Percentiles rank a stretch among this genome's conserved stretches.
Evolutionary conservation across 2,888 invertebrate genomes (phyloP).

Genomic region (Slavum lentiscoides): DNA sequence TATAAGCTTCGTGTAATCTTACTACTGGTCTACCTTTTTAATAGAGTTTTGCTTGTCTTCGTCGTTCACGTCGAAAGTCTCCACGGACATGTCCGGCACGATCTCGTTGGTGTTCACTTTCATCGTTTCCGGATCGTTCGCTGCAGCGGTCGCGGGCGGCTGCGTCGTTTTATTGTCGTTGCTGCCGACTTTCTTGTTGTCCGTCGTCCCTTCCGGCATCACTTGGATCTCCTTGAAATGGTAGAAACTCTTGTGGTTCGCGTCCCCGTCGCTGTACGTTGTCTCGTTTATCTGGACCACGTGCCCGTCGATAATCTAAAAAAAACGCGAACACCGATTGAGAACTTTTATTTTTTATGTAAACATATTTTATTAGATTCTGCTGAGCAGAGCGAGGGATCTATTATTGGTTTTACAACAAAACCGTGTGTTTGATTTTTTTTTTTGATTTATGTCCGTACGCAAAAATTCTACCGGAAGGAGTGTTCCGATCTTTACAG

Average conservation of each 20-base stretch:
- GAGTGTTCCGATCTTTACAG: too few relatives aligned
- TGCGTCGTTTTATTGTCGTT: not conserved
- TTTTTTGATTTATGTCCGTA: too few relatives aligned
- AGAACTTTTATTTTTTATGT: too few relatives aligned
- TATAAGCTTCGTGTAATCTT: conserved; percentile 19
- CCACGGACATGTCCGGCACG: not conserved
- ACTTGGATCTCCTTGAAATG: conserved; percentile 44
- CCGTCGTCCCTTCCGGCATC: not conserved
- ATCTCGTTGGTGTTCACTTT: conserved; percentile 31
- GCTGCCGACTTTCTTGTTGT: not conserved
- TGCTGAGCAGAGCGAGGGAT: too few relatives aligned
- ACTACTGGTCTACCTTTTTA: conserved; percentile 37
- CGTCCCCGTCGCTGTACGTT: conserved; percentile 34
- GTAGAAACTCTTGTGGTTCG: conserved; percentile 37
- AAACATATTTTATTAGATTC: too few relatives aligned
- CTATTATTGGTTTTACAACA: too few relatives aligned
- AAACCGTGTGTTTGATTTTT: too few relatives aligned
- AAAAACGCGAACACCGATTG: not conserved
- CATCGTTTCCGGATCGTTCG: not conserved
- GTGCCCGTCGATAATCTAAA: conserved; percentile 48
- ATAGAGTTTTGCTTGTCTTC: not conserved
- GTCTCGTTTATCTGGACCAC: conserved; percentile 49
- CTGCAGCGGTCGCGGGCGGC: not conserved
- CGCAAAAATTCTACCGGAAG: too few relatives aligned
- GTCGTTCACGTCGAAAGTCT: not conserved